phyloP scores from a whole-genome alignment of 1,140 invertebrate species.

The Magallana angulata region DNA sequence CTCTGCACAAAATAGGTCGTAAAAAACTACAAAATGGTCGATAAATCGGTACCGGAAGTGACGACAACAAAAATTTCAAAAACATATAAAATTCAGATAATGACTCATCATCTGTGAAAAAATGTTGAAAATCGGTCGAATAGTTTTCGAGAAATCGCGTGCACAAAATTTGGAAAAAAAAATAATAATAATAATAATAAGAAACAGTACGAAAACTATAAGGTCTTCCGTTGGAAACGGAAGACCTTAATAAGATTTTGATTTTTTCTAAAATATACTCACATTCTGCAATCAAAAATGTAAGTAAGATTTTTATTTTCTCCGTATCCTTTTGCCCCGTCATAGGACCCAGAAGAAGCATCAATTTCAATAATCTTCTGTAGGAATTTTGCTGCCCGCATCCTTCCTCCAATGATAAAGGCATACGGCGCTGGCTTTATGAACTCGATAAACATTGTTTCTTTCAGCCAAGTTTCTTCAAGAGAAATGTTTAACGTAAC shows the following conservation, averaged over 20 bases:
- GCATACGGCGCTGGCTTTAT: slow-evolving; percentile 45
- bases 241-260: neutral
- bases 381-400: slow-evolving; percentile 27
- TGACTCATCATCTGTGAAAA: no score
- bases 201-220: no score
- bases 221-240: no score
- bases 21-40: no score
- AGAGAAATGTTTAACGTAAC: slow-evolving; percentile 50
- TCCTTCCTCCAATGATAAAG: slow-evolving; percentile 45
- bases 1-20: no score
- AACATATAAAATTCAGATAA: no score
- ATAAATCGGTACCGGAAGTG: no score
- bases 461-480: slow-evolving; percentile 44
- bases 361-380: slow-evolving; percentile 14
- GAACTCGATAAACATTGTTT: slow-evolving; percentile 47
- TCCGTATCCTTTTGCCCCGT: slow-evolving; percentile 47
- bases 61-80: no score
- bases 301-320: slow-evolving; percentile 35
- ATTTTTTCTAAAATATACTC: slow-evolving; percentile 11
- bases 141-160: no score
- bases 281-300: slow-evolving; percentile 40
- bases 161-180: no score
- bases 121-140: no score
- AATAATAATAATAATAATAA: no score
- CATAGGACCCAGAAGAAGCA: slow-evolving; percentile 46